Evolutionary conservation across 2,888 invertebrate species (phyloP), one percentile per base, ranked within the genome.

Genomic region (Zeuzera pyrina): DNA sequence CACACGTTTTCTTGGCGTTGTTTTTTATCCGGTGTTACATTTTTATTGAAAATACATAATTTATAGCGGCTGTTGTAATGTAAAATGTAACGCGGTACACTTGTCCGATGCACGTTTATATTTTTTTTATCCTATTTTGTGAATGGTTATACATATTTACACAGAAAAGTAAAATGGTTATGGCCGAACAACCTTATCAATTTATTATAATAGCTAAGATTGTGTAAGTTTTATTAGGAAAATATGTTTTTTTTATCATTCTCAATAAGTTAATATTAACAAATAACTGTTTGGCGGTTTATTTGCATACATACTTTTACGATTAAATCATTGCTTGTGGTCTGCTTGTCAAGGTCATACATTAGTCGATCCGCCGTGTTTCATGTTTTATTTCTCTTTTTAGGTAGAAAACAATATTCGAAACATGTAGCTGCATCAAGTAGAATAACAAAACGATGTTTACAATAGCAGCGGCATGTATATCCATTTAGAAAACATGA

Each of bases 1-100:
- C 69, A 76, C 78, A 78, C 81, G 79, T 81, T 79, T 79, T 77
- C 77, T 73, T 73, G 72, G 78, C 81, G 76, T 78, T 78, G 71
- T 77, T 74, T 77, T 70, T 67, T 66, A 65, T 65, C 74, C 78
- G 78, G 79, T 63, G 61, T 76, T 71, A 57, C 51, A 64, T 74
- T 56, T n/a, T n/a, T n/a, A n/a, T n/a, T n/a, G n/a, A n/a, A 61
- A 55, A 57, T 67, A 48, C 68, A 68, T 63, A 62, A 49, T 52
- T 25, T 62, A 60, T 70, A 67, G 67, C 48, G 42, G 57, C 57
- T 61, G 48, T 58, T 66, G 56, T 60, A 53, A 63, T 61, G 60
- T 77, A 73, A 74, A 74, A 74, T 73, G 72, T 73, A 66, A 67
- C 59, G 61, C 55, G 48, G 52, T 57, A 57, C 49, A 51, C 42